These are phyloP conservation scores for Lethenteron reissneri DNA, from an alignment of 2,113 vertebrate species.

Conservation along the genomic window DNA sequence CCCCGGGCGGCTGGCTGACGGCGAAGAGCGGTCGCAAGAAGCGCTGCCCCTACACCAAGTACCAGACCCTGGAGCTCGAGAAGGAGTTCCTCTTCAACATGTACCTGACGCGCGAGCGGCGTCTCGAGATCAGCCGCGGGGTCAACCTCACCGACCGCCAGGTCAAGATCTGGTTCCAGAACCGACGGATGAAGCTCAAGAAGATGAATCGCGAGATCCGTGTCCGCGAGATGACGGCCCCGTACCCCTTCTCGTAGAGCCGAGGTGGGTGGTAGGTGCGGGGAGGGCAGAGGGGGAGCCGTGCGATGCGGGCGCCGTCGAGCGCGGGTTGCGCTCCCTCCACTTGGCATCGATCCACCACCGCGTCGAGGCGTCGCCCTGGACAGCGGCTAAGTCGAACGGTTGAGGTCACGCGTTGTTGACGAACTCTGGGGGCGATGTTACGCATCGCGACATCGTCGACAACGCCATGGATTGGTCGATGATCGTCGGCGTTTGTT, in stretches of 20 bases:
- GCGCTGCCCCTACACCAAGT: conserved; percentile 92
- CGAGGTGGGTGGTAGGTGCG: too few species aligned
- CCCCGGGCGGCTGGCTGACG: conserved; percentile 76
- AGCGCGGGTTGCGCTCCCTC: too few species aligned
- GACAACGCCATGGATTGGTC: too few species aligned
- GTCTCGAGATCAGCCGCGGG: conserved; percentile 94
- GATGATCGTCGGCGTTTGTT: too few species aligned
- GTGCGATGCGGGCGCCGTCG: too few species aligned
- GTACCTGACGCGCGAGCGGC: conserved; percentile 98
- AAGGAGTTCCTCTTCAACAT: conserved; percentile 99
- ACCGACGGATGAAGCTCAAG: conserved; percentile 99
- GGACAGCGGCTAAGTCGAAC: too few species aligned
- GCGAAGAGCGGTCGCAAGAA: conserved; percentile 97
- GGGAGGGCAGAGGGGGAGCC: too few species aligned
- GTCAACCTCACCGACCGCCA: conserved; percentile 99
- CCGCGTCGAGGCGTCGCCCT: too few species aligned
- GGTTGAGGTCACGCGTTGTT: too few species aligned
- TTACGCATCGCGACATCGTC: too few species aligned
- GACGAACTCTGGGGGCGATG: too few species aligned
- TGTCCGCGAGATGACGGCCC: conserved; percentile 86
- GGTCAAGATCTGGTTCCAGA: conserved; percentile 99
- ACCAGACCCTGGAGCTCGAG: conserved; percentile 96
- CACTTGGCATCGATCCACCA: too few species aligned
- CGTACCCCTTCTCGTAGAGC: conserved; percentile 73
- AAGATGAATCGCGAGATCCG: conserved; percentile 98